Base-by-base conservation (phyloP, 2,113 vertebrate genomes). In the Shinisaurus crocodilurus region DNA sequence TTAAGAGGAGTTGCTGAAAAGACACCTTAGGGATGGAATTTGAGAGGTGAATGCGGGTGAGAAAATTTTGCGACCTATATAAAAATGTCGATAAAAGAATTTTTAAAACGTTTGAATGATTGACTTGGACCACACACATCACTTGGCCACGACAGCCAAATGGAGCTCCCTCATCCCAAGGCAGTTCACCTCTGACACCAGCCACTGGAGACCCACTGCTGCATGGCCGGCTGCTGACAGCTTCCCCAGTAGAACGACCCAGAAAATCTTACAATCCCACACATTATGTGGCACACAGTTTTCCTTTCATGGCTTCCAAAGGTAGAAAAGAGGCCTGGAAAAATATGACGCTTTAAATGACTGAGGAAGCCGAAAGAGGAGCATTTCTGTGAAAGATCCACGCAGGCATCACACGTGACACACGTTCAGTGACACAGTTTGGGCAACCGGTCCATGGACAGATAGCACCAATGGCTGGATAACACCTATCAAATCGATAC, bases 401-500 rank as follows among this genome's bases (percentile, higher is more conserved):
- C 45, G 37, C 18, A 32, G 40, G 37, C 67, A 23, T 85, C 89
- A 10, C 27, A 48, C 50, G 1, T 34, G 15, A n/a, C 76, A 80
- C 63, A n/a, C n/a, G n/a, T n/a, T n/a, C n/a, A 23, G 16, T 37
- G 27, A 23, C 57, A 57, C 45, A n/a, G 23, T 85, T 77, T 67
- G 40, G 1, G 77, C 23, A 37, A 85, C 6, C 48, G 23, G 40
- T 70, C 48, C 10, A 18, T 65, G 65, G 75, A 5, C 63, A 72
- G 75, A 74, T 1, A 5, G 57, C 72, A 40, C 80, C 45, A 54
- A 85, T 65, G 6, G 5, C 16, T 63, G 76, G 74, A 80, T n/a
- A 25, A 27, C 50, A 29, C 0, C 23, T 29, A 0, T 1, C 0
- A 48, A n/a, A 37, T 6, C 43, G 82, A 32, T 5, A 4, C 1